Base-by-base conservation (phyloP, 2,797 vertebrate species). In the Pachyuromys duprasi region DNA sequence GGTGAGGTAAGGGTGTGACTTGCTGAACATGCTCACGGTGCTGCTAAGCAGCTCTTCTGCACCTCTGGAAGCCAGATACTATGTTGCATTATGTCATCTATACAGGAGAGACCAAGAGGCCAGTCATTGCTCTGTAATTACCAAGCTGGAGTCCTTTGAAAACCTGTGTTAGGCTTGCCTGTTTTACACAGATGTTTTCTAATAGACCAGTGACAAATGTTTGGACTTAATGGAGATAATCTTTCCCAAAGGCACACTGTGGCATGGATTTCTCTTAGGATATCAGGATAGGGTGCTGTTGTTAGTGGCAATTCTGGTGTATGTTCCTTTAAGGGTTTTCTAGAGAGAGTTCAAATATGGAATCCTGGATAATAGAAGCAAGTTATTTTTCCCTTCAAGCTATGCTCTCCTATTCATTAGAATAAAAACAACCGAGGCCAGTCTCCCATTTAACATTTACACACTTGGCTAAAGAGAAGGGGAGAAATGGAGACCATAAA, bases 11-110 rank as follows among this genome's bases (percentile, higher is more conserved):
- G 18, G 31, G 62, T 14, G 45, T 3, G 8, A 28, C 75, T 20
- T 1, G 11, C 24, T 4, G 3, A 11, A 28, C 2, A 2, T 1
- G 8, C 6, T 8, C 3, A 0, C 2, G 3, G 65, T 15, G 45
- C 28, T 0, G 0, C 3, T 3, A 1, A 5, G n/a, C 39, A 22
- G 75, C 31, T 39, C 3, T 69, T 42, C 57, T 18, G 3, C 5
- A 76, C 39, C 60, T 81, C n/a, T 26, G 26, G 22, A 42, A 42
- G 45, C 63, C 36, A 2, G 45, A 17, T 7, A 7, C 12, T 8
- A 12, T 18, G 11, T 49, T 12, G 8, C 42, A 1, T 17, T 1
- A 22, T 39, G 24, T 39, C 13, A 5, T 83, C 94, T 82, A 33
- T 31, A 80, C 60, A 75, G 49, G 90, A 87, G 70, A 74, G 74